Percentiles rank a stretch among this genome's conserved stretches.
These are phyloP conservation scores for Drosophila melanosoma DNA, from an alignment of 2,888 invertebrate species.

Conservation along the genomic window DNA sequence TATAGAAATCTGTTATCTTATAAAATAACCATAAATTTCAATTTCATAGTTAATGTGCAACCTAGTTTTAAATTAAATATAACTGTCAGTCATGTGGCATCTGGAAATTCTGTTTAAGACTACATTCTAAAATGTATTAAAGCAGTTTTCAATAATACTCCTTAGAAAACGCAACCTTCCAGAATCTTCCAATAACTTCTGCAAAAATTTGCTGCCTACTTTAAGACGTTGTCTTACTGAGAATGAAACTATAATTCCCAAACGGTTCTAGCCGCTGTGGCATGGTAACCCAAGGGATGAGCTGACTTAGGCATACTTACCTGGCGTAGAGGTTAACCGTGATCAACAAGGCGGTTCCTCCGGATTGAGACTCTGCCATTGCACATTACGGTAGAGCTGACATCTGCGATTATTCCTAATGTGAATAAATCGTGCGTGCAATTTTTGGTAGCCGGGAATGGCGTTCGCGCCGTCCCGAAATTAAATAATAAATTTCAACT, in stretches of 20 bases:
- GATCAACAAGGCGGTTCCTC: conserved; percentile 67
- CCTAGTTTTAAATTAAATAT: neutral
- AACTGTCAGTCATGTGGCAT: neutral
- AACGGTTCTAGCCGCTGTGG: conserved; percentile 3
- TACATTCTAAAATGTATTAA: neutral
- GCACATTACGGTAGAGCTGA: conserved; percentile 49
- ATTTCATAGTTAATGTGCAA: neutral
- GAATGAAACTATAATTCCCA: conserved; percentile 18
- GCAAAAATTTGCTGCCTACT: conserved; percentile 4
- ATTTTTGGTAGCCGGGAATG: conserved; percentile 87
- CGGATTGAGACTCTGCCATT: conserved; percentile 30
- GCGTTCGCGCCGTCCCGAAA: conserved; percentile 88
- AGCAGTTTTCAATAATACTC: neutral
- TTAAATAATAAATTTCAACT: conserved; percentile 11
- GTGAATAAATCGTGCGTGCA: conserved; percentile 62
- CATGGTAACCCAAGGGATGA: neutral
- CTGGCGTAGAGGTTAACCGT: conserved; percentile 82
- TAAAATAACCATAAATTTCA: neutral
- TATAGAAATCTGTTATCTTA: neutral
- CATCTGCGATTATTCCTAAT: conserved; percentile 68
- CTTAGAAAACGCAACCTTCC: neutral
- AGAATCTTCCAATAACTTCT: neutral
- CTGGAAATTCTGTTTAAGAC: neutral
- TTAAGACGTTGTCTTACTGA: neutral
- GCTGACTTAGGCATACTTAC: conserved; percentile 69